Percentiles rank a stretch among this genome's conserved stretches.
Conservation (phyloP, 2,113 vertebrate species). For the Forbesichthys agassizii region DNA sequence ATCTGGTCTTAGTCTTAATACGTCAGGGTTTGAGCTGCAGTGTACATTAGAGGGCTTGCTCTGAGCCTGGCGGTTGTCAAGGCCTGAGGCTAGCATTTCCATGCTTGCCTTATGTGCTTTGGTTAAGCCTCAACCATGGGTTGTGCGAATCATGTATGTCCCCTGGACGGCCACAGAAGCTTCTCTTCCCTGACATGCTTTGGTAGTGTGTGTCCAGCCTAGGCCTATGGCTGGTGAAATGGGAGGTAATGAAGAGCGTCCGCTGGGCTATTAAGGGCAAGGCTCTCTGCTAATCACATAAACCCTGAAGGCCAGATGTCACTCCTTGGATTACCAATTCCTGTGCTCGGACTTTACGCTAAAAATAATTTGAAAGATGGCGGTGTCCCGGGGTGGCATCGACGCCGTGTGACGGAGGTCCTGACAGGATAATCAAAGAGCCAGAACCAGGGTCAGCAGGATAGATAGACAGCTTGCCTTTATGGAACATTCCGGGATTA, state of each 20-base stretch:
- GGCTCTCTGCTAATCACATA: conserved; percentile 77
- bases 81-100: conserved; percentile 24
- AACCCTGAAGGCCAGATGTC: conserved; percentile 77
- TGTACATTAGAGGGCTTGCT: conserved; percentile 48
- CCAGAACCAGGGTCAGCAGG: conserved; percentile 48
- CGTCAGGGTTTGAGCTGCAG: conserved; percentile 51
- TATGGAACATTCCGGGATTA: conserved; percentile 65
- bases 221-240: conserved; percentile 29
- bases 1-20: conserved; percentile 69
- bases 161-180: not conserved
- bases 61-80: conserved; percentile 33
- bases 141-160: not conserved
- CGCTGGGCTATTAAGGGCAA: conserved; percentile 73
- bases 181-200: not conserved
- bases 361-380: conserved; percentile 80
- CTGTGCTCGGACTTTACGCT: conserved; percentile 73
- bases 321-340: conserved; percentile 78
- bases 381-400: conserved; percentile 56
- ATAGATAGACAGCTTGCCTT: conserved; percentile 45
- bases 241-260: conserved; percentile 71
- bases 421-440: conserved; percentile 57
- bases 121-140: conserved; percentile 12
- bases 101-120: conserved; percentile 3
- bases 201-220: not conserved
- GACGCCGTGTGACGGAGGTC: conserved; percentile 53